phyloP scores from a whole-genome alignment of 53 echinoderm and acorn worm genomes.

The Stichopus horrens region DNA sequence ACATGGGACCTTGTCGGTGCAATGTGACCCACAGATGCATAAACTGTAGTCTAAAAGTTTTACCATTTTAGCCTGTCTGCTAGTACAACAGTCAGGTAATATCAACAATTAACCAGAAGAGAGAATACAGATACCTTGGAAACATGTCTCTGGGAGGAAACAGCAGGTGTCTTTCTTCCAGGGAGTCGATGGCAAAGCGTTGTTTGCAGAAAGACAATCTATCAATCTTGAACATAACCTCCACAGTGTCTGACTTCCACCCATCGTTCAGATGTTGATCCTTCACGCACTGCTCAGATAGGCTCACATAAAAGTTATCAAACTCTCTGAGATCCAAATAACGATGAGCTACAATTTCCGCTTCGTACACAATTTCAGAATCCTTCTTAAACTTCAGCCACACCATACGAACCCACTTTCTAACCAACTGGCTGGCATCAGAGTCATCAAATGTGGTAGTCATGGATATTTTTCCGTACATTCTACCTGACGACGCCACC shows the following conservation, averaged over 20 bases:
- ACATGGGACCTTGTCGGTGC: no score
- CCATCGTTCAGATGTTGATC: background rate
- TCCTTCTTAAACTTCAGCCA: background rate
- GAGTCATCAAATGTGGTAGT: background rate
- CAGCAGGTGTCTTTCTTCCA: background rate
- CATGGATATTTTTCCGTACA: background rate
- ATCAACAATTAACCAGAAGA: no score
- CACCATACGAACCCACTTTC: background rate
- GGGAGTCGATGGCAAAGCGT: background rate
- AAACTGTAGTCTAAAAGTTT: no score
- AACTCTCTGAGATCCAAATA: background rate
- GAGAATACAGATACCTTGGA: background rate
- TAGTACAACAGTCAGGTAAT: no score
- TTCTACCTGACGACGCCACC: no score
- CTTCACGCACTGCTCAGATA: background rate
- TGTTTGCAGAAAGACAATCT: background rate
- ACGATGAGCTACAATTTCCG: background rate
- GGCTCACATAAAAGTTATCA: background rate
- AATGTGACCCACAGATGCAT: no score
- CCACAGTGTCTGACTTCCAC: background rate
- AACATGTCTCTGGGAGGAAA: slow-evolving; percentile 22
- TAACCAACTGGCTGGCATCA: background rate
- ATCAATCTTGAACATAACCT: slow-evolving; percentile 12
- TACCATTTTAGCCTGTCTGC: no score
- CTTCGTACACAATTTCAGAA: slow-evolving; percentile 3